Evolutionary conservation across 2,888 invertebrate species (phyloP), one percentile per base, ranked within the genome.

Genomic region (Mechanitis messenoides): DNA sequence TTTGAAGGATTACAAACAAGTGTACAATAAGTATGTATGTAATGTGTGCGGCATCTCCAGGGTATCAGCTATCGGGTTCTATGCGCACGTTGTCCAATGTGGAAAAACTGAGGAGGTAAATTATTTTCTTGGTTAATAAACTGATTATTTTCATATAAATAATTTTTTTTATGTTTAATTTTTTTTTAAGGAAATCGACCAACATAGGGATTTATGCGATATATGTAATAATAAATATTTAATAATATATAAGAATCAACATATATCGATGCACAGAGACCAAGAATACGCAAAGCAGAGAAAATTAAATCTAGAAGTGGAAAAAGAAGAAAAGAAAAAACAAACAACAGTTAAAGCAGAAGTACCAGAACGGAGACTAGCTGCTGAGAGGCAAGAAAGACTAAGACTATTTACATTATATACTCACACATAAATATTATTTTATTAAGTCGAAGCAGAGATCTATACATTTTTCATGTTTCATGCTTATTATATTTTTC

Each of bases 41-140:
- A 91, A 91, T 65, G 78, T 75, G 59, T 94, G 94, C 73, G 85
- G 84, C 0, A 68, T 83, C 65, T 76, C 78, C 54, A 81, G 93
- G 76, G 84, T 81, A 46, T 92, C 92, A 3, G 87, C 84, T 3
- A 72, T 85, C 42, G 94, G 94, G 33, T 93, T 92, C 69, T 82
- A 92, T 62, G 92, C 93, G 0, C 94, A 94, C 73, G 77, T 92
- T 55, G 76, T 90, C 56, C 87, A 89, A 58, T 94, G 94, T 72
- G 92, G 92, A 28, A 93, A 92, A 78, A 75, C 88, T 4, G 87
- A 87, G 28, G 85, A 91, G 80, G 92, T 92, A 73, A 68, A 69
- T 68, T 53, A 53, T n/a, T n/a, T 54, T n/a, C 3, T 53, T 1
- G 46, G 3, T 31, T 3, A 33, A 38, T 20, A 50, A 38, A 45